Evolutionary conservation across 2,888 invertebrate genomes (phyloP).

Genomic region (Neocrepidodera transversa): DNA sequence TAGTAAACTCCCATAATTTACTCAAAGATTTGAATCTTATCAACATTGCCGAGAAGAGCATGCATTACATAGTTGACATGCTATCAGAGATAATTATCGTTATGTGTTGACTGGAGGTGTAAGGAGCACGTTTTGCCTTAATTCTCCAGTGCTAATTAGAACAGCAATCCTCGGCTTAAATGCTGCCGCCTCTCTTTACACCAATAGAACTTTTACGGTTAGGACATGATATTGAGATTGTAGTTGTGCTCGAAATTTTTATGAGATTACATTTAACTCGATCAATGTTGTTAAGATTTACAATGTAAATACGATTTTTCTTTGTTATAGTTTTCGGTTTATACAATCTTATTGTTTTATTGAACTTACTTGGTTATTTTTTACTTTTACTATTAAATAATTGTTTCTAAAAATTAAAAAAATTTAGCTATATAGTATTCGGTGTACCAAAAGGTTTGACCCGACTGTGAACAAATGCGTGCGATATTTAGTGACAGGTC

Average conservation of each 20-base stretch:
- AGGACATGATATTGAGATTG: not conserved
- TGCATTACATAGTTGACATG: constrained; percentile 2
- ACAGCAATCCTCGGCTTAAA: not conserved
- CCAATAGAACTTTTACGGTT: constrained; percentile 5
- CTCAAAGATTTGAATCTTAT: not conserved
- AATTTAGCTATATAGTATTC: no score
- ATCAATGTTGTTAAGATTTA: no score
- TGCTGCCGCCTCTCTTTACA: not conserved
- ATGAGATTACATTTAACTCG: not conserved
- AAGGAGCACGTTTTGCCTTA: constrained; percentile 17
- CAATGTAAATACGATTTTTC: no score
- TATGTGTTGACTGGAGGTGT: constrained; percentile 8
- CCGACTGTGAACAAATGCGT: not conserved
- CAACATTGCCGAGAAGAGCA: not conserved
- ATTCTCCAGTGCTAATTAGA: constrained; percentile 13
- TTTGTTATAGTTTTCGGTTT: no score
- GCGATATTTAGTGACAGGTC: not conserved
- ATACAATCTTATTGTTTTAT: no score
- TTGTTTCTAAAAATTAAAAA: no score
- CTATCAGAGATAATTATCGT: constrained; percentile 14
- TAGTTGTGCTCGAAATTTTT: not conserved
- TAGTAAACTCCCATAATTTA: no score
- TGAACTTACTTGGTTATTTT: no score
- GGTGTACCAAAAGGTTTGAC: constrained; percentile 4
- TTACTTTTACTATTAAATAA: no score